Percentiles rank a stretch among this genome's conserved stretches.
These are phyloP conservation scores for Mythimna vitellina DNA, from an alignment of 2,888 invertebrate species.

Conservation along the genomic window DNA sequence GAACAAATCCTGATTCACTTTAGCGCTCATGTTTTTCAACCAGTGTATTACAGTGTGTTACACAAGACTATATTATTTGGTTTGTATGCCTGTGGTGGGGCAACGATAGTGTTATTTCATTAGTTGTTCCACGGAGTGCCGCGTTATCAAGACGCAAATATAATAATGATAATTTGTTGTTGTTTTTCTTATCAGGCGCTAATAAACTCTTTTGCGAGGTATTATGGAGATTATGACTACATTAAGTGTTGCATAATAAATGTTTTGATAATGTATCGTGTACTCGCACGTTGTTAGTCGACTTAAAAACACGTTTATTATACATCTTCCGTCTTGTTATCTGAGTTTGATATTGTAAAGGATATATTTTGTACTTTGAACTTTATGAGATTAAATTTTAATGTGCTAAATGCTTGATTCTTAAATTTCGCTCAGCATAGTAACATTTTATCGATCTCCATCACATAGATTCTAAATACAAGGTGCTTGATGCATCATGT, in stretches of 20 bases:
- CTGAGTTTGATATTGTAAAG: too few relatives aligned
- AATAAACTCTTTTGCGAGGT: constrained; percentile 7
- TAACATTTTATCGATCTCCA: too few relatives aligned
- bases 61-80: not conserved
- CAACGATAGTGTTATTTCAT: not conserved
- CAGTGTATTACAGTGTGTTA: not conserved
- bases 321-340: not conserved
- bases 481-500: too few relatives aligned
- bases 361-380: constrained; percentile 20
- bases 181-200: constrained; percentile 29
- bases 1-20: constrained; percentile 92
- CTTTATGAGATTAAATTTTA: too few relatives aligned
- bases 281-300: not conserved
- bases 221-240: constrained; percentile 18
- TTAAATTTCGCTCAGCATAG: too few relatives aligned
- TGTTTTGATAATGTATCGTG: constrained; percentile 1
- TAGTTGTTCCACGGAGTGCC: not conserved
- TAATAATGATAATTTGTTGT: constrained; percentile 21
- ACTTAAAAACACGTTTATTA: not conserved
- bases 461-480: too few relatives aligned
- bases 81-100: constrained; percentile 35
- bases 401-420: too few relatives aligned
- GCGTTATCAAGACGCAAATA: constrained; percentile 34
- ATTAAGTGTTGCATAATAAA: not conserved
- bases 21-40: constrained; percentile 54